Base-by-base conservation (phyloP, 2,888 invertebrate species). In the Trypoxylon attenuatum region DNA sequence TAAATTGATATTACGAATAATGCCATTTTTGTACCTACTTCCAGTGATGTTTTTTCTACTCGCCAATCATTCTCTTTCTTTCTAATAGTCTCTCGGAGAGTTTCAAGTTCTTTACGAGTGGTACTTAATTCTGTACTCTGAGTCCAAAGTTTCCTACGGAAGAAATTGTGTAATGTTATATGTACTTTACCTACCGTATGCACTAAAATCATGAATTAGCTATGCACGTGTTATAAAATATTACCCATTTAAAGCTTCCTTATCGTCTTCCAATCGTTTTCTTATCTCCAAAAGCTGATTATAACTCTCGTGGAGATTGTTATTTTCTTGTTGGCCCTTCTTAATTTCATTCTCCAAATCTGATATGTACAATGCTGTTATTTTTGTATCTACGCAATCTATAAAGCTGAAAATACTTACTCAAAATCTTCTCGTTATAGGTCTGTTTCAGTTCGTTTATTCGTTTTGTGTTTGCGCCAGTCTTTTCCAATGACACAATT, bases 231-330 rank as follows among this genome's bases (percentile, higher is more conserved):
- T 10, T 33, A 33, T 6, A 13, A 33, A 13, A 10, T 13, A 13
- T 80, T 87, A 93, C 93, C 90, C 90, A 86, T 93, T 92, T 10
- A 95, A 88, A 76, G 92, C 91, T 87, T 95, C 94, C 81, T 94
- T 96, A 84, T 96, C 94, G 56, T 92, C 93, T 2, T 94, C 93
- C 2, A 95, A 88, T 83, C 94, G 92, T 5, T 94, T 93, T 87
- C 95, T 95, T 65, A 93, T 93, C 84, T 96, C 95, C 83, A 94
- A 94, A 29, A 96, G 87, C 64, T 93, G 90, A 85, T 95, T 96
- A 87, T 95, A 95, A 85, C 94, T 95, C 15, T 91, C 90, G 23
- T 94, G 95, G 53, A 96, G 88, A 76, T 94, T 94, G 46, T 94
- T 93, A 82, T 93, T 94, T 71, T 94, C 93, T 69, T 92, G 92